phyloP scores from a whole-genome alignment of 2,888 invertebrate species.

The Cheilosia scutellata region DNA sequence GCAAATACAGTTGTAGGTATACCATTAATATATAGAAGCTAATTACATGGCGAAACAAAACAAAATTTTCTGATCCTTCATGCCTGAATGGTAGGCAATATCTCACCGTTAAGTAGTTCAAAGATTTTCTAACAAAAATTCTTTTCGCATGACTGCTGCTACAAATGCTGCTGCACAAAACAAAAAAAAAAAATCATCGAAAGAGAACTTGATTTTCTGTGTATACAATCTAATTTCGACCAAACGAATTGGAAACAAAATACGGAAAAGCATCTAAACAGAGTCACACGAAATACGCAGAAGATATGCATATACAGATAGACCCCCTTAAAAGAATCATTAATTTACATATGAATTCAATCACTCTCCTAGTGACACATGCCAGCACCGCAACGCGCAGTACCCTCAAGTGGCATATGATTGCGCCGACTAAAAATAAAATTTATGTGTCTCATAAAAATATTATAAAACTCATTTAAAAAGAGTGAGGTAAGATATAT shows the following conservation, averaged over 20 bases:
- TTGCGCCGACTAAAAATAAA: conserved; percentile 70
- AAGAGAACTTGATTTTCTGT: conserved; percentile 26
- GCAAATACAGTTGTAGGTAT: no score
- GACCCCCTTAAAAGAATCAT: conserved; percentile 64
- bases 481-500: conserved; percentile 36
- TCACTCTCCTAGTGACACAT: conserved; percentile 75
- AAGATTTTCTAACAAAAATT: conserved; percentile 29
- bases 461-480: conserved; percentile 69
- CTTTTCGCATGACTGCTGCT: conserved; percentile 16
- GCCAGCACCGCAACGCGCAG: conserved; percentile 30
- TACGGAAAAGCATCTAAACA: conserved; percentile 16
- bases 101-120: neutral
- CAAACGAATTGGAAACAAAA: conserved; percentile 33
- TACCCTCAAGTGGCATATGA: conserved; percentile 53
- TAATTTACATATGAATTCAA: conserved; percentile 79
- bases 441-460: conserved; percentile 75
- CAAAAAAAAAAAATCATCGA: neutral
- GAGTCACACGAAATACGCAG: conserved; percentile 15
- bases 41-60: neutral
- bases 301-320: conserved; percentile 12
- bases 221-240: conserved; percentile 38
- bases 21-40: no score
- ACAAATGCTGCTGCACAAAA: neutral
- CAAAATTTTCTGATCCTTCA: neutral
- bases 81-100: neutral